Base-by-base conservation (phyloP, 2,113 vertebrate species). In the Panthera uncia region DNA sequence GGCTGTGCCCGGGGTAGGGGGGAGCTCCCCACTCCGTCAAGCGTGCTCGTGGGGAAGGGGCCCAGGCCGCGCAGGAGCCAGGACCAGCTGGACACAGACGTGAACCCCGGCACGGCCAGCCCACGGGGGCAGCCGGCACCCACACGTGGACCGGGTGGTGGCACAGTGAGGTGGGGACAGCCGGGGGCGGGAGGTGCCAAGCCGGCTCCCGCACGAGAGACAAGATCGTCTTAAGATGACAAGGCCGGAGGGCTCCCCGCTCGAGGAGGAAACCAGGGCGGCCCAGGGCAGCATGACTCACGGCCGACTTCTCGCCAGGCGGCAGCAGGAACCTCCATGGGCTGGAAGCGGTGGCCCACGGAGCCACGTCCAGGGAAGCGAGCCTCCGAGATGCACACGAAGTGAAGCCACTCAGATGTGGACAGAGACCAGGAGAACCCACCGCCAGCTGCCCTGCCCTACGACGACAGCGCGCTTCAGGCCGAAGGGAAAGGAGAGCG, bases 381-480 rank as follows among this genome's bases (percentile, higher is more conserved):
- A 31, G 0, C 68, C 52, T 71, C 31, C 23, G 7, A 48, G 29
- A 38, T 0, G 12, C 31, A 68, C 25, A 65, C 85, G 25, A 18
- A 45, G 7, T 21, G 36, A 23, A 7, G 8, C 16, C 52, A 11
- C 4, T 61, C 31, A 71, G n/a, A 94, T 16, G 27, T 18, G 21
- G 7, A 29, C 38, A 36, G 68, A 33, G 15, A 15, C 74, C 0
- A 1, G 16, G 27, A 29, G 19, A 33, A 25, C 11, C 38, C 50
- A 27, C 2, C 23, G 29, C 27, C 5, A 18, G 55, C 27, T 27
- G 5, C 10, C 11, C n/a, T 11, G 11, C 19, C 66, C 66, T 21
- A 5, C 18, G 3, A 13, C 0, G 3, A 21, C 7, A 3, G 3
- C 2, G 14, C 0, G 7, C 74, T 31, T 36, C 36, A 27, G 48